Evolutionary conservation across 2,113 vertebrate species (phyloP).

Genomic region (Condylura cristata): DNA sequence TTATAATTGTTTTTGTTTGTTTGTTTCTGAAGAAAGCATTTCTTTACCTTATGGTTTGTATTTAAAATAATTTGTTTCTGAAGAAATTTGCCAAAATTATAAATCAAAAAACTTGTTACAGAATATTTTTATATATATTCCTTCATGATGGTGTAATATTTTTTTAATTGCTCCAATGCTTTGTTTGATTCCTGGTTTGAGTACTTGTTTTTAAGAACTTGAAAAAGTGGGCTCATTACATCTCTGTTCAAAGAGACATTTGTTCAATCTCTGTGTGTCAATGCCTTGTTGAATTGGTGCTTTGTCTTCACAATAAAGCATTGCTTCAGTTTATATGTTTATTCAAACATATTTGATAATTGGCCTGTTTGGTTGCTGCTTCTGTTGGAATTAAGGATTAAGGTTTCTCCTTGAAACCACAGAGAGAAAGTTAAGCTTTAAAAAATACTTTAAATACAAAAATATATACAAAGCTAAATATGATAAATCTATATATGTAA

Average conservation of each 20-base stretch:
- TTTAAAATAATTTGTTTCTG: conserved; percentile 84
- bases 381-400: conserved; percentile 38
- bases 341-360: conserved; percentile 17
- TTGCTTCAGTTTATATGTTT: conserved; percentile 78
- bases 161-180: conserved; percentile 75
- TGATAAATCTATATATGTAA: neutral
- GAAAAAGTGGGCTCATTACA: conserved; percentile 81
- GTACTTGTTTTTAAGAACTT: conserved; percentile 82
- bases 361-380: conserved; percentile 55
- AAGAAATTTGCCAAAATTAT: conserved; percentile 79
- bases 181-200: conserved; percentile 78
- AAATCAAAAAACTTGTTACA: conserved; percentile 80
- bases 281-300: conserved; percentile 82
- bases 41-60: conserved; percentile 81
- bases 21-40: conserved; percentile 74
- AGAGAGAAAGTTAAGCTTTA: conserved; percentile 14
- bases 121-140: conserved; percentile 82
- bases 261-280: conserved; percentile 81
- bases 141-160: conserved; percentile 82
- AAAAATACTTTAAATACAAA: neutral
- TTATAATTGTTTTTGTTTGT: conserved; percentile 72
- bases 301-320: conserved; percentile 85
- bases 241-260: conserved; percentile 88
- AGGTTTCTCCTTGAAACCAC: neutral
- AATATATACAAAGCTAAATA: neutral